These are phyloP conservation scores for Apodemus sylvaticus DNA, from an alignment of 2,113 vertebrate genomes.

Conservation along the genomic window DNA sequence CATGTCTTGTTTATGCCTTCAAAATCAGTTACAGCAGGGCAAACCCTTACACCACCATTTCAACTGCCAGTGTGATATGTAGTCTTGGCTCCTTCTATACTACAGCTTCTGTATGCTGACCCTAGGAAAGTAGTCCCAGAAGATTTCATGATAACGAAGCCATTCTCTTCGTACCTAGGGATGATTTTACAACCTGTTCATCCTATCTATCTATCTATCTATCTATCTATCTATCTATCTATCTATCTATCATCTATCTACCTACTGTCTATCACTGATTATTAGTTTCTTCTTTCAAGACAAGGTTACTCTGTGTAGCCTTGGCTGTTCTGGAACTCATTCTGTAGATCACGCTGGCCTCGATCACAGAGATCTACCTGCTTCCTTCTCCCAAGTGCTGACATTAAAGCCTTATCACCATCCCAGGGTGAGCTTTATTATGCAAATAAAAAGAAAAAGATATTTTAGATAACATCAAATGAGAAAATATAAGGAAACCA, in stretches of 20 bases:
- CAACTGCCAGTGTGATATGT: background rate
- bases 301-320: background rate
- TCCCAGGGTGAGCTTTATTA: background rate
- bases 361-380: background rate
- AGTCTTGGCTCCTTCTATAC: background rate
- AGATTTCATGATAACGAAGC: background rate
- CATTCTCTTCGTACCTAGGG: background rate
- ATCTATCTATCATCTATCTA: too few species aligned
- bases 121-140: background rate
- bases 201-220: background rate
- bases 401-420: background rate
- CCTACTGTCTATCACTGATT: too few species aligned
- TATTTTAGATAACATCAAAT: background rate
- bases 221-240: too few species aligned
- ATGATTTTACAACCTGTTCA: background rate
- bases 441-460: constrained; percentile 4
- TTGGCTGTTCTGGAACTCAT: background rate
- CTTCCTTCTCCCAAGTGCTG: background rate
- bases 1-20: background rate
- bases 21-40: background rate
- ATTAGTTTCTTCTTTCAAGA: background rate
- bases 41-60: background rate
- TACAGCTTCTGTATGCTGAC: background rate
- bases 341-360: background rate
- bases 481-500: background rate